Evolutionary conservation across 2,797 vertebrate species (phyloP), one percentile per base, ranked within the genome.

Genomic region (Myioborus miniatus): DNA sequence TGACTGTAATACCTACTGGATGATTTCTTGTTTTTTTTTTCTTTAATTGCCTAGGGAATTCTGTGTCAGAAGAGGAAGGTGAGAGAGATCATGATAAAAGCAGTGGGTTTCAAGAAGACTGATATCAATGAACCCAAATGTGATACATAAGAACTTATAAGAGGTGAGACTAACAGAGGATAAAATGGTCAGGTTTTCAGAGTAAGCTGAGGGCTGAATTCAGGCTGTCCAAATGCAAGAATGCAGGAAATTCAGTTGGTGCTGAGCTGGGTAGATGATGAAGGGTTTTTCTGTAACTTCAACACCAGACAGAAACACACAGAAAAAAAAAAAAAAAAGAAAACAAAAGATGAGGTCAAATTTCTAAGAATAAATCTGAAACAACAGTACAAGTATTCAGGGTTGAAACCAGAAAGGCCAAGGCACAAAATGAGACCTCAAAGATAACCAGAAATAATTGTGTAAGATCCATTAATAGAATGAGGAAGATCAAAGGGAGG

Each of bases 371-470:
- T 76, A 93, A 78, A 82, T 86, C n/a, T 56, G 63, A 63, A 91
- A 81, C 76, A 93, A 55, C 18, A 83, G 43, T 75, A 56, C 16
- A 71, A 81, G 20, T 23, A 79, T 81, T 90, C 36, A 86, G 69
- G 79, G 59, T 59, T 81, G 67, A 93, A 94, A 72, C 36, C 65
- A 91, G 80, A 94, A 95, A 79, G 50, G 70, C 74, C 1, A 5
- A 94, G 80, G n/a, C 83, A 91, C 27, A 86, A 94, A 95, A 94
- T 52, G 39, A 91, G 91, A 94, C 93, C 93, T 93, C 94, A 93
- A 46, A 95, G 91, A 94, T 93, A 95, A 94, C 43, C 70, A 96
- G 93, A 94, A 96, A 94, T 94, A 78, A 86, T 96, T 94, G 72
- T 81, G 39, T 65, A 76, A 94, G 72, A 86, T 59, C 72, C 63